phyloP scores from a whole-genome alignment of 2,888 invertebrate genomes.

The Hirtodrosophila duncani region DNA sequence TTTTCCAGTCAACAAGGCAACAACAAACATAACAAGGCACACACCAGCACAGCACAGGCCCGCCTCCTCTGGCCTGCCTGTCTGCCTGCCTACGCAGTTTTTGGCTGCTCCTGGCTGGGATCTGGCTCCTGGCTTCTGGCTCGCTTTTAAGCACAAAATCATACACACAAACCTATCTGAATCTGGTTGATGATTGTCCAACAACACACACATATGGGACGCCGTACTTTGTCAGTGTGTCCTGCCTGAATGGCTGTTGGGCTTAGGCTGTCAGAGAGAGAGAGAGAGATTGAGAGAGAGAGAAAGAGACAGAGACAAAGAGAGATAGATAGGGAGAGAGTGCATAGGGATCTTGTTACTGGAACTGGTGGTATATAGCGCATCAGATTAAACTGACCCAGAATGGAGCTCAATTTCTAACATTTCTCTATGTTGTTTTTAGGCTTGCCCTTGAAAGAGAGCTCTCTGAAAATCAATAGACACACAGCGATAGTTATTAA shows the following conservation, averaged over 20 bases:
- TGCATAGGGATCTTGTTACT: no score
- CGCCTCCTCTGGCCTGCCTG: not conserved
- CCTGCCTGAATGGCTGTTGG: slow-evolving; percentile 8
- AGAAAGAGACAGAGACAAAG: no score
- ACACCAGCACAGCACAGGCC: slow-evolving; percentile 7
- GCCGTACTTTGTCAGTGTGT: not conserved
- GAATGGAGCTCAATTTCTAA: no score
- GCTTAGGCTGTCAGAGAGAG: slow-evolving; percentile 4
- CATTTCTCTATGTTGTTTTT: no score
- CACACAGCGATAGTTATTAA: no score
- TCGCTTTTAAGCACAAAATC: slow-evolving; percentile 66
- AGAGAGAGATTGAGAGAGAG: no score
- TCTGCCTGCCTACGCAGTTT: slow-evolving; percentile 26
- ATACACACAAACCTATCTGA: slow-evolving; percentile 43
- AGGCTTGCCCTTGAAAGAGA: no score
- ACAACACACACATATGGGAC: slow-evolving; percentile 13
- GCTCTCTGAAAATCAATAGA: no score
- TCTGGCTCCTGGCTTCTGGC: slow-evolving; percentile 37
- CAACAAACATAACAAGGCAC: slow-evolving; percentile 59
- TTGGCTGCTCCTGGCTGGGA: slow-evolving; percentile 21
- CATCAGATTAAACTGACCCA: no score
- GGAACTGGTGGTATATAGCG: no score
- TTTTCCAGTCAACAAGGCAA: slow-evolving; percentile 71
- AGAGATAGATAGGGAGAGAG: not conserved
- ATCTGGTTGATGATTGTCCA: slow-evolving; percentile 17